A percentile compares a stretch with the other conserved stretches of the same genome.
Conservation (phyloP, 2,888 invertebrate species). For the Gymnocheta viridis region DNA sequence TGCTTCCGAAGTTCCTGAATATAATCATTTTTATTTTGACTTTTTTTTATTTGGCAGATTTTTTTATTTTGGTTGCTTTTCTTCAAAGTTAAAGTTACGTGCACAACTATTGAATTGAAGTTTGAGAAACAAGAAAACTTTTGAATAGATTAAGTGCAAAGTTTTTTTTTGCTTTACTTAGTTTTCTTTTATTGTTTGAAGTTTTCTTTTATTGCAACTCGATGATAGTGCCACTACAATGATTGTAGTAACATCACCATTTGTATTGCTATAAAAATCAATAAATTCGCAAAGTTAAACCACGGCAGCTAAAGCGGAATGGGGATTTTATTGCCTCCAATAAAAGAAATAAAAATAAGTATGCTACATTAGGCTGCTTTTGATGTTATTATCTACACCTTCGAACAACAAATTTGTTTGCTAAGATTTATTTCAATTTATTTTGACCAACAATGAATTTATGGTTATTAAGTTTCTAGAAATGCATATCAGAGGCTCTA, state of each 20-base stretch:
- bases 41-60: not conserved
- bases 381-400: no score
- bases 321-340: conserved; percentile 30
- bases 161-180: conserved; percentile 73
- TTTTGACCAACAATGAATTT: no score
- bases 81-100: conserved; percentile 65
- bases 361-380: not conserved
- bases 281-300: conserved; percentile 38
- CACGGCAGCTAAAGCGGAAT: conserved; percentile 29
- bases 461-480: no score
- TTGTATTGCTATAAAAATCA: conserved; percentile 47
- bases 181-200: conserved; percentile 31
- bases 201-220: conserved; percentile 53
- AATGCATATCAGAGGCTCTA: no score
- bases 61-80: conserved; percentile 38
- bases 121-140: conserved; percentile 77
- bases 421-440: no score
- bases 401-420: no score
- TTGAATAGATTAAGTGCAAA: conserved; percentile 78
- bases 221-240: conserved; percentile 49
- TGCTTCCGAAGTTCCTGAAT: conserved; percentile 30
- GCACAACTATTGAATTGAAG: conserved; percentile 76
- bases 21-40: conserved; percentile 53
- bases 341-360: not conserved
- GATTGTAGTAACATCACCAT: conserved; percentile 41